Conservation (phyloP, 2,113 vertebrate genomes). For the Mohoua ochrocephala region DNA sequence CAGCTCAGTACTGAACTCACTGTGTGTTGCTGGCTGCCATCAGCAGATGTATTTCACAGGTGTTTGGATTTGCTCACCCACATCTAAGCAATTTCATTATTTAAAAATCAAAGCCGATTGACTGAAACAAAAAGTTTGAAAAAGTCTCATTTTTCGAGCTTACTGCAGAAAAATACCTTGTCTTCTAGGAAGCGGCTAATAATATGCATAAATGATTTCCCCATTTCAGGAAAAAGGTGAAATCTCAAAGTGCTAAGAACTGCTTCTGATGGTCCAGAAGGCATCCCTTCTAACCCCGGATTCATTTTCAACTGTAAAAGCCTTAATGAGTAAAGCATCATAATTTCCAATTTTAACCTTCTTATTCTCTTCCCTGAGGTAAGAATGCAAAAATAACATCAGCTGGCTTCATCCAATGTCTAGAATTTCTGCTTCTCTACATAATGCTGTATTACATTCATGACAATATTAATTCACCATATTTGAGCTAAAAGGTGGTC, state of each 20-base stretch:
- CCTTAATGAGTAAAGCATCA: background rate
- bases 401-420: background rate
- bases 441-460: background rate
- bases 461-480: background rate
- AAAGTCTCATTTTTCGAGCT: background rate
- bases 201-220: background rate
- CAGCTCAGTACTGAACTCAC: background rate
- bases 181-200: background rate
- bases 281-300: background rate
- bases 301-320: background rate
- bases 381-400: background rate
- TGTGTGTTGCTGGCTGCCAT: background rate
- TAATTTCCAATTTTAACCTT: background rate
- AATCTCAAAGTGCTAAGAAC: background rate
- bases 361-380: background rate
- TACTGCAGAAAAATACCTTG: background rate
- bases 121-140: slow-evolving; percentile 20
- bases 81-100: background rate
- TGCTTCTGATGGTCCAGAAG: background rate
- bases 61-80: background rate
- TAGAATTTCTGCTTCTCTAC: background rate
- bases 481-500: background rate
- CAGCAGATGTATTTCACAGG: background rate
- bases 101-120: slow-evolving; percentile 26
- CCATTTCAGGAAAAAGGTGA: background rate